Evolutionary conservation across 2,113 vertebrate genomes (phyloP).

Genomic region (Saiga tatarica): DNA sequence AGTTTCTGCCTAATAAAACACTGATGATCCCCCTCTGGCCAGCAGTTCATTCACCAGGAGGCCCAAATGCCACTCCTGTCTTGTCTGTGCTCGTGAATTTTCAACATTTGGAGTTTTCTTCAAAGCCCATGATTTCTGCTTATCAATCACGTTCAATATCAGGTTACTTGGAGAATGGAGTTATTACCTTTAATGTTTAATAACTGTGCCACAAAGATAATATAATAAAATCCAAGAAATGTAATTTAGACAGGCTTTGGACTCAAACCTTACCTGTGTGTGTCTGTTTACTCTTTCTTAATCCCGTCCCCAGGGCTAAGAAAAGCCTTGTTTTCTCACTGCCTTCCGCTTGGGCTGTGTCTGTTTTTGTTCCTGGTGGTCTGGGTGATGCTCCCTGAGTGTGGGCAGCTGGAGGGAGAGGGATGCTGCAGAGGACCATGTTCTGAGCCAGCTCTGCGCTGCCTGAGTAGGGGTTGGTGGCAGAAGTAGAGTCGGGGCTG

Average conservation of each 20-base stretch:
- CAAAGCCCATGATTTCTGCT: constrained; percentile 62
- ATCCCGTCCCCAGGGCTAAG: constrained; percentile 76
- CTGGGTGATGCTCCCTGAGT: background rate
- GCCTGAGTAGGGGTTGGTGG: background rate
- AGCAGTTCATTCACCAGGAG: constrained; percentile 45
- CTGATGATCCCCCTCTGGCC: background rate
- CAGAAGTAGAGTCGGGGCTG: background rate
- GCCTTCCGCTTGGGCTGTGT: constrained; percentile 60
- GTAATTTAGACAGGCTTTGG: constrained; percentile 82
- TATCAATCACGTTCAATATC: constrained; percentile 81
- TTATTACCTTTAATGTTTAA: constrained; percentile 86
- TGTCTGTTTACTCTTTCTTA: constrained; percentile 71
- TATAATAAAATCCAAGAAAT: constrained; percentile 83
- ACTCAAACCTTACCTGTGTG: constrained; percentile 57
- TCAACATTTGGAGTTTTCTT: constrained; percentile 69
- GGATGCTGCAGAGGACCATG: background rate
- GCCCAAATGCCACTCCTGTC: background rate
- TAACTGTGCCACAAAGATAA: constrained; percentile 83
- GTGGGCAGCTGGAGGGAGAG: constrained; percentile 10
- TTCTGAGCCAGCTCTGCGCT: background rate
- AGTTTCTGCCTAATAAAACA: constrained; percentile 29
- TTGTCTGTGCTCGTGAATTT: constrained; percentile 40
- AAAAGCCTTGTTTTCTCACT: constrained; percentile 42
- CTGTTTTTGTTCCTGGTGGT: constrained; percentile 62
- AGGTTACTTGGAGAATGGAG: constrained; percentile 81